Percentiles rank a stretch among this genome's conserved stretches.
Evolutionary conservation across 1,140 invertebrate species (phyloP).

Genomic region (Calycopis cecrops): DNA sequence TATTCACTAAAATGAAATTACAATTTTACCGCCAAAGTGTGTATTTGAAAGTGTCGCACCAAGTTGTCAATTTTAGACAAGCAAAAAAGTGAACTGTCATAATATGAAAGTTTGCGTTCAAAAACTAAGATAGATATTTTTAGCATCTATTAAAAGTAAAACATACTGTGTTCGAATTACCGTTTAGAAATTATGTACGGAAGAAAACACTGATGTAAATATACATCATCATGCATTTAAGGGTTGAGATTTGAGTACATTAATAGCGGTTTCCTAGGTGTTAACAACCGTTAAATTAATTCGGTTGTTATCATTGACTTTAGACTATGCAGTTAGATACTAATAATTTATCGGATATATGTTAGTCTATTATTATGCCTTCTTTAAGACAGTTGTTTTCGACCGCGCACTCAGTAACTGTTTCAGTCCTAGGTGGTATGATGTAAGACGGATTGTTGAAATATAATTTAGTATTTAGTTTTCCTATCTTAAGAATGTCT

Average conservation of each 20-base stretch:
- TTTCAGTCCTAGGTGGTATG: no score
- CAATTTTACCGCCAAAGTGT: slow-evolving; percentile 32
- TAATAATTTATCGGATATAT: no score
- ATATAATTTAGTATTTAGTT: no score
- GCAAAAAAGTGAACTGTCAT: slow-evolving; percentile 32
- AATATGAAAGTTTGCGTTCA: slow-evolving; percentile 33
- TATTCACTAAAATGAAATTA: slow-evolving; percentile 36
- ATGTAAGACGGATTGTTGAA: no score
- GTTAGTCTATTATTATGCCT: no score
- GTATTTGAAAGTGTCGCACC: slow-evolving; percentile 32
- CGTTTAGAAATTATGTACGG: slow-evolving; percentile 31
- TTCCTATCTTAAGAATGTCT: no score
- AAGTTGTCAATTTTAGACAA: slow-evolving; percentile 31
- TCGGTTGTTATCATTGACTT: no score
- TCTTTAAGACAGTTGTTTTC: no score
- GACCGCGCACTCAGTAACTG: no score
- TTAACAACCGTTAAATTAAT: no score
- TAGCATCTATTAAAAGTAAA: slow-evolving; percentile 34
- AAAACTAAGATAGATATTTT: slow-evolving; percentile 35
- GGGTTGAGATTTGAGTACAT: slow-evolving; percentile 21
- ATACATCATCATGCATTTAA: slow-evolving; percentile 35
- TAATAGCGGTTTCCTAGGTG: no score
- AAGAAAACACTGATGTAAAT: slow-evolving; percentile 34
- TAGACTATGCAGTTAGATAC: no score
- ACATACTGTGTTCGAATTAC: slow-evolving; percentile 22